These are phyloP conservation scores for Crocidura indochinensis DNA, from an alignment of 2,797 vertebrate species.

Conservation along the genomic window DNA sequence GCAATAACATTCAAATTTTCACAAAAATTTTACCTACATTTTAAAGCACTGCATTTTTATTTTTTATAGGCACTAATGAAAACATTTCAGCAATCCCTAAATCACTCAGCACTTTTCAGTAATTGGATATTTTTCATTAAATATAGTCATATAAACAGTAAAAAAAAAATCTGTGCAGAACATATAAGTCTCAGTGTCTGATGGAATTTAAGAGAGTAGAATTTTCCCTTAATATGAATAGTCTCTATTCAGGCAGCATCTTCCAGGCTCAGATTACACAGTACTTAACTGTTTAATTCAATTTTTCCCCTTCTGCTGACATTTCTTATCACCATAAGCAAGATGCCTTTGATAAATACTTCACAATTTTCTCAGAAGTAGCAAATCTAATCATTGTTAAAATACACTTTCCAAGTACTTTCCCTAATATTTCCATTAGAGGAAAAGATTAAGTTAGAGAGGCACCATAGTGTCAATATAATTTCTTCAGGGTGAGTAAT, in stretches of 20 bases:
- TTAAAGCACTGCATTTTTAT: conserved; percentile 21
- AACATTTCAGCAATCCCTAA: background rate
- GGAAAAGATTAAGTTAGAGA: conserved; percentile 64
- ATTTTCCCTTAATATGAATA: conserved; percentile 53
- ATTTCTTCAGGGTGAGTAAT: conserved; percentile 42
- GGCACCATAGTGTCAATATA: conserved; percentile 4
- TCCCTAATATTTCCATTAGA: conserved; percentile 60
- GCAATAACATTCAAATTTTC: conserved; percentile 1
- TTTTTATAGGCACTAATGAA: conserved; percentile 51
- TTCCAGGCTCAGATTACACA: conserved; percentile 65
- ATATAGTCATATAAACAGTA: conserved; percentile 36
- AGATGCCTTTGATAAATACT: conserved; percentile 67
- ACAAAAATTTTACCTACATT: background rate
- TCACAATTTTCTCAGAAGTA: conserved; percentile 42
- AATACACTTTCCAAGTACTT: conserved; percentile 30
- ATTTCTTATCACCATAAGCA: conserved; percentile 67
- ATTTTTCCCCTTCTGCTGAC: conserved; percentile 36
- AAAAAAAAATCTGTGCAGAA: conserved; percentile 50
- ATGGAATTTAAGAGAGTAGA: conserved; percentile 41
- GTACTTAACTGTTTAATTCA: conserved; percentile 62
- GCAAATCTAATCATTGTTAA: conserved; percentile 60
- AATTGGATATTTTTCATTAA: conserved; percentile 60
- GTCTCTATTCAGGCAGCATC: background rate
- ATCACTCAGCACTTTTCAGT: conserved; percentile 32
- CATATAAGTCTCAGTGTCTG: background rate